These are phyloP conservation scores for Microchirus variegatus DNA, from an alignment of 2,797 vertebrate species.

Conservation along the genomic window DNA sequence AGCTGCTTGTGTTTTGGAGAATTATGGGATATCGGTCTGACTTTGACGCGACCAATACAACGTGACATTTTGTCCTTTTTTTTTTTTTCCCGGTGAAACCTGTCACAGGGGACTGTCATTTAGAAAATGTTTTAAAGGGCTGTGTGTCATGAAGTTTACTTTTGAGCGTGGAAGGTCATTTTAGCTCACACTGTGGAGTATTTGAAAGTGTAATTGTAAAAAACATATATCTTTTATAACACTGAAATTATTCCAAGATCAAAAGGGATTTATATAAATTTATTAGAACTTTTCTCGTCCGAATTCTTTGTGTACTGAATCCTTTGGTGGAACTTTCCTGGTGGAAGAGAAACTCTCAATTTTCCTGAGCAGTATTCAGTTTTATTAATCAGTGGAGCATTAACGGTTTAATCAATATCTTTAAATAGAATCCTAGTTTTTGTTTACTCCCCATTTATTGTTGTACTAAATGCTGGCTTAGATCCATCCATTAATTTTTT, in stretches of 20 bases:
- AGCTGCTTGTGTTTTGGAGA: background rate
- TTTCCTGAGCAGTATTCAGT: constrained; percentile 32
- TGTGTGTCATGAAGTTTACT: constrained; percentile 12
- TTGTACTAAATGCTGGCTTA: constrained; percentile 29
- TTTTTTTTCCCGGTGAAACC: constrained; percentile 14
- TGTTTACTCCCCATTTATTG: constrained; percentile 37
- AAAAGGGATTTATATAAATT: background rate
- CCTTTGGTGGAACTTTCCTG: background rate
- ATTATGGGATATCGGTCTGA: constrained; percentile 8
- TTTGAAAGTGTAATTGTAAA: background rate
- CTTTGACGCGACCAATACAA: constrained; percentile 12
- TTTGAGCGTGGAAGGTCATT: constrained; percentile 1
- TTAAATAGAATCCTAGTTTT: constrained; percentile 44
- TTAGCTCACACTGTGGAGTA: background rate
- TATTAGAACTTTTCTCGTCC: too few species aligned
- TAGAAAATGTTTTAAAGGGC: constrained; percentile 11
- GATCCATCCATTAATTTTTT: constrained; percentile 14
- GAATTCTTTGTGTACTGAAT: background rate
- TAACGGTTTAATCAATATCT: constrained; percentile 44
- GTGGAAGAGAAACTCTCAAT: constrained; percentile 2
- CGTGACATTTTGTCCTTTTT: constrained; percentile 17
- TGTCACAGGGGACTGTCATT: constrained; percentile 5
- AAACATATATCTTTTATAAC: background rate
- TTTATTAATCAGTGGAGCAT: constrained; percentile 54
- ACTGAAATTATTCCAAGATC: background rate